Base-by-base conservation (phyloP, 2,888 invertebrate species). In the Drosophila barbarae region DNA sequence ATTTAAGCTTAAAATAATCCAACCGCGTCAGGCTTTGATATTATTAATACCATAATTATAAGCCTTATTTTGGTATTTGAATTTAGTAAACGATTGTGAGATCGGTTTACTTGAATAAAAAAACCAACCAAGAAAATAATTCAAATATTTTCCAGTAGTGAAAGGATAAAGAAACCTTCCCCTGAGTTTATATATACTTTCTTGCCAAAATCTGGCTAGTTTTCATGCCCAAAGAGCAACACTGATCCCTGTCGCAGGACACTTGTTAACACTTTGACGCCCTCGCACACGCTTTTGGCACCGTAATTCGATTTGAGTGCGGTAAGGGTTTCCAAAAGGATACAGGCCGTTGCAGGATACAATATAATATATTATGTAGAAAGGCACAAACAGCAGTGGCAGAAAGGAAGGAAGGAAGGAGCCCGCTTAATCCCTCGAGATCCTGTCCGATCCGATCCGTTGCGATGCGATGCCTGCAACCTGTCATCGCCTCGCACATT, bases 261-360 rank as follows among this genome's bases (percentile, higher is more conserved):
- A 87, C 87, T 86, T 87, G 86, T 86, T 86, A 86, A 80, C 85
- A 86, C 80, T 77, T 85, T 74, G 82, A 86, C 80, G 71, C 86
- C 84, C 80, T 68, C 75, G 63, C 68, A 67, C 68, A 61, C 51
- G 70, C 59, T 69, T 77, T 77, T 80, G 76, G 80, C 83, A 83
- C 70, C 54, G 80, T 80, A 74, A 78, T 67, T 72, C 77, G 46
- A 54, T 68, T 73, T 74, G 77, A 80, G 77, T 68, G 73, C 52
- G 60, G 52, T 36, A 51, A 41, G 36, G 36, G 52, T 47, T n/a
- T n/a, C 42, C 42, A n/a, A 42, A 13, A 9, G 42, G 42, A 26
- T 10, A 21, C 30, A 18, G 30, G 7, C 13, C 42, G 30, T 13
- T 30, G 3, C 46, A 30, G 46, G 18, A 18, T 8, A 30, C 39